Evolutionary conservation across 2,113 vertebrate species (phyloP).

Genomic region (Passer domesticus): DNA sequence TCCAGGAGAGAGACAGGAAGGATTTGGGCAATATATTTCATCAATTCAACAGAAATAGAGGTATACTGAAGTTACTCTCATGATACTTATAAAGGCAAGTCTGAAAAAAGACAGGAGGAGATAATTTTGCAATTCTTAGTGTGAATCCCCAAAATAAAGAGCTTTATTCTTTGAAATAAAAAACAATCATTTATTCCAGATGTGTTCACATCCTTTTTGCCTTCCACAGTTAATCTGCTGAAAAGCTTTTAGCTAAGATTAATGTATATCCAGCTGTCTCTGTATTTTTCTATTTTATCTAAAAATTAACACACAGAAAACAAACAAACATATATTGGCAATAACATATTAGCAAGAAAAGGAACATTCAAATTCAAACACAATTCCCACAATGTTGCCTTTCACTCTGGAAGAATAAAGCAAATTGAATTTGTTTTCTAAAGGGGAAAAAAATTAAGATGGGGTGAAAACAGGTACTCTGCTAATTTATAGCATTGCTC

Average conservation of each 20-base stretch:
- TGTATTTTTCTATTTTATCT: background rate
- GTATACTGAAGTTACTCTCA: fast-evolving
- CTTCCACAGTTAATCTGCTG: constrained; percentile 44
- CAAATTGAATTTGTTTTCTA: background rate
- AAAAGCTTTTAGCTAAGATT: constrained; percentile 54
- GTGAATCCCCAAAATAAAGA: background rate
- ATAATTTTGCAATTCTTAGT: background rate
- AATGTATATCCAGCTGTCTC: constrained; percentile 26
- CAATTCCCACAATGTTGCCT: background rate
- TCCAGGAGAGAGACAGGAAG: background rate
- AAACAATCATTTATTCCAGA: constrained; percentile 25
- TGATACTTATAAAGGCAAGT: background rate
- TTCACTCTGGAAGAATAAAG: background rate
- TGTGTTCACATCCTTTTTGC: constrained; percentile 32
- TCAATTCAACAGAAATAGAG: background rate
- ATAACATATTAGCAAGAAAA: background rate
- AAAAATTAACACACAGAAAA: background rate
- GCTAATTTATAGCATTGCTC: background rate
- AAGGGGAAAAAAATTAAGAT: background rate
- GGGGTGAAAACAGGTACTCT: background rate
- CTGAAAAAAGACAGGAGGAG: background rate
- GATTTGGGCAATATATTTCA: background rate
- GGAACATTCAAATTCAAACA: background rate
- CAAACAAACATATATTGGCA: background rate
- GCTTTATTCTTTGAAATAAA: constrained; percentile 16